Conservation (phyloP, 2,888 invertebrate genomes). For the Leptogaster cylindrica region DNA sequence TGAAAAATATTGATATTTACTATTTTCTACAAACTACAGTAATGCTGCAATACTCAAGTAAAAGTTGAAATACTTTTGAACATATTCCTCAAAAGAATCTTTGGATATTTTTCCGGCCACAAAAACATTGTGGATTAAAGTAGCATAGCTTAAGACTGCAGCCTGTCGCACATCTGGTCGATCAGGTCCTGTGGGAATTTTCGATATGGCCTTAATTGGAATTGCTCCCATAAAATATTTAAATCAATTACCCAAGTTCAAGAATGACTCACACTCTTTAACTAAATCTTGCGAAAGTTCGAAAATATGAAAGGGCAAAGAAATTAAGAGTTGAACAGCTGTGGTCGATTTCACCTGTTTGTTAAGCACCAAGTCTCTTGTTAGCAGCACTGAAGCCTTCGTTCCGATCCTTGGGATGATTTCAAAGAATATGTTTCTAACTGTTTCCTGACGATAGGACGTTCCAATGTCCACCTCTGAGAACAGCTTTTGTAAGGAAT, state of each 20-base stretch:
- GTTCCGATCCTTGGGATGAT: constrained; percentile 74
- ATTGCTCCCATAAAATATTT: neutral
- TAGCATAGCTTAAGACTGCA: constrained; percentile 73
- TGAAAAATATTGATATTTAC: constrained; percentile 51
- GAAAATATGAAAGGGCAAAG: constrained; percentile 74
- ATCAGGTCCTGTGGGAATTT: constrained; percentile 54
- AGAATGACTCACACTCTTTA: constrained; percentile 65
- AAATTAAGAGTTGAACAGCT: constrained; percentile 70
- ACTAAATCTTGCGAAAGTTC: constrained; percentile 65
- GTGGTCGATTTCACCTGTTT: constrained; percentile 70
- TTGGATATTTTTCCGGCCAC: constrained; percentile 64
- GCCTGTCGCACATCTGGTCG: constrained; percentile 69
- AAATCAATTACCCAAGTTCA: constrained; percentile 58
- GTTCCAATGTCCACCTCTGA: constrained; percentile 70
- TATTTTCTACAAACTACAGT: neutral
- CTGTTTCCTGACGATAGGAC: constrained; percentile 76
- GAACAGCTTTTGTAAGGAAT: constrained; percentile 63
- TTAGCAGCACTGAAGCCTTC: constrained; percentile 69
- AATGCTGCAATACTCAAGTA: constrained; percentile 67
- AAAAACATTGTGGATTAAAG: constrained; percentile 70
- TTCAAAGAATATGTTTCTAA: constrained; percentile 75
- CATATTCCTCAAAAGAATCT: constrained; percentile 73
- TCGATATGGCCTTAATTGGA: neutral
- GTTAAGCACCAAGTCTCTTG: constrained; percentile 69
- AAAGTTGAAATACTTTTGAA: constrained; percentile 73